Percentiles rank a stretch among this genome's conserved stretches.
Evolutionary conservation across 2,888 invertebrate species (phyloP).

Genomic region (Agrotis clavis): DNA sequence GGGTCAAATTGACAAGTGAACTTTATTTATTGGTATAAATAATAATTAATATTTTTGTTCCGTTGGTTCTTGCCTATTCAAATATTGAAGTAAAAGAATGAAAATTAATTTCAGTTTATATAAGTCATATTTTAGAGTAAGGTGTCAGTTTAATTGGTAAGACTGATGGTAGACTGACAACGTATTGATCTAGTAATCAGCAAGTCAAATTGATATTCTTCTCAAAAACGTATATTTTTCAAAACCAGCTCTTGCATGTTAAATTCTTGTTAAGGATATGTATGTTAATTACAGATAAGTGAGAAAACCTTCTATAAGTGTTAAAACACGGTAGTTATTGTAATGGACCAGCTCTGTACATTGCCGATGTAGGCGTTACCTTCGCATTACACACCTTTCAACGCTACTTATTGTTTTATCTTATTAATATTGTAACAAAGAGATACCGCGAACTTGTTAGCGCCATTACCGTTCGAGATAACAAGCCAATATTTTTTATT

Average conservation of each 20-base stretch:
- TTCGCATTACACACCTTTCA: slow-evolving; percentile 53
- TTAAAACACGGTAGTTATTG: slow-evolving; percentile 44
- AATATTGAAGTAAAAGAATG: background rate
- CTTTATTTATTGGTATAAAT: slow-evolving; percentile 15
- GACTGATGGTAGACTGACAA: background rate
- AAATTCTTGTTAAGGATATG: slow-evolving; percentile 41
- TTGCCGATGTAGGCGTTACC: slow-evolving; percentile 57
- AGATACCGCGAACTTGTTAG: slow-evolving; percentile 52
- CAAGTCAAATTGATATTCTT: slow-evolving; percentile 34
- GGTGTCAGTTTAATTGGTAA: slow-evolving; percentile 7
- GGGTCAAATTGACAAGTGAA: slow-evolving; percentile 52
- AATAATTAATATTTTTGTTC: slow-evolving; percentile 2
- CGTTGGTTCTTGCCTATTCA: background rate
- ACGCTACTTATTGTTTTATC: slow-evolving; percentile 51
- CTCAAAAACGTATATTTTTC: slow-evolving; percentile 31
- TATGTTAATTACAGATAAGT: slow-evolving; percentile 53
- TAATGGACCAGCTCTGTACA: slow-evolving; percentile 34
- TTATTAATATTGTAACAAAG: slow-evolving; percentile 51
- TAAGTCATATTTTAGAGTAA: background rate
- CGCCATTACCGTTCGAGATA: slow-evolving; percentile 58
- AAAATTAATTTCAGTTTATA: background rate
- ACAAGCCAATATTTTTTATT: slow-evolving; percentile 12
- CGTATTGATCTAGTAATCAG: slow-evolving; percentile 17
- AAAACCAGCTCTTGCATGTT: slow-evolving; percentile 27
- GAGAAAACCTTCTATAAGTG: slow-evolving; percentile 45